phyloP scores from a whole-genome alignment of 2,888 invertebrate genomes.

The Platycheirus rosarum region DNA sequence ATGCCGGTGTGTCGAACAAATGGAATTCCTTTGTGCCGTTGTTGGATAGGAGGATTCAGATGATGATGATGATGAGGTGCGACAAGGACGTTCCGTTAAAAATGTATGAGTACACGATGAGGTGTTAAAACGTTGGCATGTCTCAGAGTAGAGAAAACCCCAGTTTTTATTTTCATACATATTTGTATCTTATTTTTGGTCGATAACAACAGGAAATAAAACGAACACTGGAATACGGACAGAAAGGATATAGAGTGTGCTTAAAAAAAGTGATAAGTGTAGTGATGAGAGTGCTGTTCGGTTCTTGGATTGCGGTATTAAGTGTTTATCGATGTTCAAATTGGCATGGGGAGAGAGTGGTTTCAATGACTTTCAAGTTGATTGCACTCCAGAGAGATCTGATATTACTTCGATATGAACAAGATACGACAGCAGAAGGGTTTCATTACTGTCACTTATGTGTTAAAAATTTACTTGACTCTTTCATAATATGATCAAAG shows the following conservation, averaged over 20 bases:
- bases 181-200: background rate
- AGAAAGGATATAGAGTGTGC: constrained; percentile 23
- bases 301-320: constrained; percentile 35
- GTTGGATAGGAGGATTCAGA: background rate
- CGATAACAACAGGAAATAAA: background rate
- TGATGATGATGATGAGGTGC: constrained; percentile 42
- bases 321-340: constrained; percentile 12
- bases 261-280: constrained; percentile 40
- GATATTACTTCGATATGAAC: too few relatives aligned
- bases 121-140: constrained; percentile 70
- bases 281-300: constrained; percentile 15
- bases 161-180: background rate
- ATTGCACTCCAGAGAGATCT: constrained; percentile 21
- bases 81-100: constrained; percentile 68
- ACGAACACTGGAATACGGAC: too few relatives aligned
- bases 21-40: constrained; percentile 48
- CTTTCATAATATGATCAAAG: too few relatives aligned
- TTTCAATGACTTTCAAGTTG: constrained; percentile 10
- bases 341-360: too few relatives aligned
- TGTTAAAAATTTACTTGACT: too few relatives aligned
- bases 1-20: constrained; percentile 50
- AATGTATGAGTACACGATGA: constrained; percentile 70
- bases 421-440: too few relatives aligned
- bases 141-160: background rate
- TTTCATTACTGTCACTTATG: too few relatives aligned